A percentile compares a stretch with the other conserved stretches of the same genome.
phyloP scores from a whole-genome alignment of 2,888 invertebrate species.

The Sphinx pinastri region DNA sequence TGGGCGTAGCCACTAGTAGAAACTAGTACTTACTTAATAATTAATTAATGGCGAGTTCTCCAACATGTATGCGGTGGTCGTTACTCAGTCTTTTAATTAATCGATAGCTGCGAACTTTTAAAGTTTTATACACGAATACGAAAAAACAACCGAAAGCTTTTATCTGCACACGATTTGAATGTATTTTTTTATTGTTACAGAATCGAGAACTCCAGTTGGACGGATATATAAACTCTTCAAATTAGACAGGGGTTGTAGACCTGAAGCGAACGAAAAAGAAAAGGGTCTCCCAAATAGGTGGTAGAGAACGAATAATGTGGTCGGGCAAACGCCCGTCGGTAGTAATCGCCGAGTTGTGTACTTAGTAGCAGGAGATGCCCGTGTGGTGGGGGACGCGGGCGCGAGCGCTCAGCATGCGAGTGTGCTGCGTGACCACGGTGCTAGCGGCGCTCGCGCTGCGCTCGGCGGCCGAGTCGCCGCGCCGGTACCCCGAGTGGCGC shows the following conservation, averaged over 20 bases:
- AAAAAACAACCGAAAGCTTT: too few species aligned
- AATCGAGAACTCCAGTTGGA: conserved; percentile 29
- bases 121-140: too few species aligned
- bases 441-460: conserved; percentile 75
- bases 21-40: too few species aligned
- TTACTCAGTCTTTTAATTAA: too few species aligned
- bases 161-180: background rate
- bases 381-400: conserved; percentile 70
- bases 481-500: conserved; percentile 71
- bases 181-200: conserved; percentile 52
- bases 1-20: too few species aligned
- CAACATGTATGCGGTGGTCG: too few species aligned
- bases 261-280: conserved; percentile 48
- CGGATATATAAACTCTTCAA: conserved; percentile 29
- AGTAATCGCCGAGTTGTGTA: conserved; percentile 65
- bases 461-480: conserved; percentile 68
- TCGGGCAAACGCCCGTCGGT: conserved; percentile 71
- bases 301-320: conserved; percentile 71
- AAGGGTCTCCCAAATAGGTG: conserved; percentile 37
- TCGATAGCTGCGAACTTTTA: too few species aligned
- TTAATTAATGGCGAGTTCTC: too few species aligned
- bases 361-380: conserved; percentile 73
- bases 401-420: conserved; percentile 72
- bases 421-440: conserved; percentile 72
- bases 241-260: conserved; percentile 38